These are phyloP conservation scores for Orchesellides sinensis DNA, from an alignment of 2,888 invertebrate genomes.

Conservation along the genomic window DNA sequence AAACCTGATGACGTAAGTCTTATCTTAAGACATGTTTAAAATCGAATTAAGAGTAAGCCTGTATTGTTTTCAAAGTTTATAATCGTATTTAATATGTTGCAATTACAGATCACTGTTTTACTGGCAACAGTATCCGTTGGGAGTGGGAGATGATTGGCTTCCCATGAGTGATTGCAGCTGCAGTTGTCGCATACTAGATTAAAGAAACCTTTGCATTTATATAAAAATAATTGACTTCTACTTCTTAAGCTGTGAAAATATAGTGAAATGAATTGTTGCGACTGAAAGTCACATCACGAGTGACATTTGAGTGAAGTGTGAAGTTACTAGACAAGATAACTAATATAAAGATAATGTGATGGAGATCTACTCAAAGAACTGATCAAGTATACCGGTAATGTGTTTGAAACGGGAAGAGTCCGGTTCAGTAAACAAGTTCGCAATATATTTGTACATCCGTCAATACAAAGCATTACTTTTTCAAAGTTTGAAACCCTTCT, in stretches of 20 bases:
- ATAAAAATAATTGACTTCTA: no score
- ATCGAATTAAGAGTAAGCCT: neutral
- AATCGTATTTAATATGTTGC: neutral
- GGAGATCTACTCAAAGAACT: neutral
- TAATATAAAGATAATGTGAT: neutral
- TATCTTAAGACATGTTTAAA: neutral
- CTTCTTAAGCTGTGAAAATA: no score
- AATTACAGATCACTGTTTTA: conserved; percentile 62
- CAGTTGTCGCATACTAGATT: neutral
- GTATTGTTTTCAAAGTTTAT: neutral
- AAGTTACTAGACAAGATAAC: neutral
- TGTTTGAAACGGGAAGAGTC: neutral
- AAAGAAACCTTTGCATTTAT: neutral
- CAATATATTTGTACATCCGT: no score
- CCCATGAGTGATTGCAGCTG: neutral
- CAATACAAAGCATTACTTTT: no score
- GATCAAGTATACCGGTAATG: neutral
- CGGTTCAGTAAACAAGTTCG: no score
- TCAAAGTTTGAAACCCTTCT: no score
- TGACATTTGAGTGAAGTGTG: neutral
- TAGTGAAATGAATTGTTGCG: no score
- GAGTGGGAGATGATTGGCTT: conserved; percentile 65
- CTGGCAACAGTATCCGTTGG: conserved; percentile 67
- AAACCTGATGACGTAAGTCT: conserved; percentile 88
- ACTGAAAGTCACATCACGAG: no score